A percentile compares a stretch with the other conserved stretches of the same genome.
These are phyloP conservation scores for Xanthorhoe designata DNA, from an alignment of 2,888 invertebrate genomes.

Conservation along the genomic window DNA sequence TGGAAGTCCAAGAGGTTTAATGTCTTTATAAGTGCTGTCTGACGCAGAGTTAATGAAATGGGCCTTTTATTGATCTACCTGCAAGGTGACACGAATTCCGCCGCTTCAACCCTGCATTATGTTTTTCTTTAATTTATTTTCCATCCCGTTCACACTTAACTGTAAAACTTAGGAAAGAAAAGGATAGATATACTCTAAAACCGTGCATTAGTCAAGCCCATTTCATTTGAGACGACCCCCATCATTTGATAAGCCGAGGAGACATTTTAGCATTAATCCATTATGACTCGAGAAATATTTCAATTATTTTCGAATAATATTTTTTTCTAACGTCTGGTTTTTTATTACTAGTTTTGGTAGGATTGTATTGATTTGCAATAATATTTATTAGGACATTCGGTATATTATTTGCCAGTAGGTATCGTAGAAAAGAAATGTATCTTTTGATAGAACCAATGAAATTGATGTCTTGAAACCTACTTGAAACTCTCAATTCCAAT, in stretches of 20 bases:
- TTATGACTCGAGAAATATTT: slow-evolving; percentile 69
- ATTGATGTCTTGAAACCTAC: no score
- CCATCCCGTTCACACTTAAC: slow-evolving; percentile 54
- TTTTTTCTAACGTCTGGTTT: slow-evolving; percentile 39
- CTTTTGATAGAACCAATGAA: no score
- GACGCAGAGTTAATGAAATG: slow-evolving; percentile 80
- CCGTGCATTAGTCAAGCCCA: slow-evolving; percentile 70
- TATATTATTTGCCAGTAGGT: no score
- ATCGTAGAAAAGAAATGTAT: no score
- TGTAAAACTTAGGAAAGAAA: slow-evolving; percentile 46
- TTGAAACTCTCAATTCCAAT: slow-evolving; percentile 3
- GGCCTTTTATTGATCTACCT: slow-evolving; percentile 83
- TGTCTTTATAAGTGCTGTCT: slow-evolving; percentile 84
- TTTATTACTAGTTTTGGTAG: not conserved
- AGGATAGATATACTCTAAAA: slow-evolving; percentile 57
- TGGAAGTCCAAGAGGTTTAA: slow-evolving; percentile 69
- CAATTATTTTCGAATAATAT: slow-evolving; percentile 61
- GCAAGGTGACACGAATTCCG: slow-evolving; percentile 76
- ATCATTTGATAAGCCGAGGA: slow-evolving; percentile 81
- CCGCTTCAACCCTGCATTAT: slow-evolving; percentile 77
- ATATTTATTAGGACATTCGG: no score
- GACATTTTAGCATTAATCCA: slow-evolving; percentile 79
- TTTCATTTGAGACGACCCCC: slow-evolving; percentile 79
- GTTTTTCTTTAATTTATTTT: slow-evolving; percentile 78
- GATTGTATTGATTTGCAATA: not conserved